Conservation (phyloP, 2,113 vertebrate genomes). For the Cariama cristata region DNA sequence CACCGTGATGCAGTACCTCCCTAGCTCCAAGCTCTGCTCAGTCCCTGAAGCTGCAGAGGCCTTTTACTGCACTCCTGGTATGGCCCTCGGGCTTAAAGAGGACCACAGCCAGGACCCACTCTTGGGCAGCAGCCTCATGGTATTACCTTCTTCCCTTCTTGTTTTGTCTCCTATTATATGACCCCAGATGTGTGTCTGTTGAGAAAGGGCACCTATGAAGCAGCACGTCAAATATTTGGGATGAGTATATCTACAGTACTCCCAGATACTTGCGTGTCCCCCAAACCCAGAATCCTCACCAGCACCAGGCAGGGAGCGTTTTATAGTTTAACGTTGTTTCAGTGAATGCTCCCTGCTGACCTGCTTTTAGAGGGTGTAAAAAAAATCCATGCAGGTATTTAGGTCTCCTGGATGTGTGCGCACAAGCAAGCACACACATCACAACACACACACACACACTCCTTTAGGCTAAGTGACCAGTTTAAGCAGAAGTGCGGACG, state of each 20-base stretch:
- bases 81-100: neutral
- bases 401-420: neutral
- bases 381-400: conserved; percentile 1
- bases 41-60: neutral
- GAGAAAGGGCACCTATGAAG: neutral
- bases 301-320: neutral
- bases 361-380: neutral
- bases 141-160: neutral
- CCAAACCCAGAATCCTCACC: neutral
- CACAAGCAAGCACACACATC: neutral
- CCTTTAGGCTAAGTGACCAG: neutral
- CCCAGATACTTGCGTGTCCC: neutral
- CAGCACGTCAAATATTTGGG: neutral
- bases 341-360: conserved; percentile 35
- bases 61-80: neutral
- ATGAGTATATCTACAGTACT: neutral
- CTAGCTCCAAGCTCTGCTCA: neutral
- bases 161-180: neutral
- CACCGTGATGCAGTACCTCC: neutral
- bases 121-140: neutral
- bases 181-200: neutral
- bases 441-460: neutral
- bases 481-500: neutral
- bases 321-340: conserved; percentile 32
- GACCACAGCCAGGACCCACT: neutral